Evolutionary conservation across 2,113 vertebrate species (phyloP), one percentile per base, ranked within the genome.

Genomic region (Sinocyclocheilus maitianheensis): DNA sequence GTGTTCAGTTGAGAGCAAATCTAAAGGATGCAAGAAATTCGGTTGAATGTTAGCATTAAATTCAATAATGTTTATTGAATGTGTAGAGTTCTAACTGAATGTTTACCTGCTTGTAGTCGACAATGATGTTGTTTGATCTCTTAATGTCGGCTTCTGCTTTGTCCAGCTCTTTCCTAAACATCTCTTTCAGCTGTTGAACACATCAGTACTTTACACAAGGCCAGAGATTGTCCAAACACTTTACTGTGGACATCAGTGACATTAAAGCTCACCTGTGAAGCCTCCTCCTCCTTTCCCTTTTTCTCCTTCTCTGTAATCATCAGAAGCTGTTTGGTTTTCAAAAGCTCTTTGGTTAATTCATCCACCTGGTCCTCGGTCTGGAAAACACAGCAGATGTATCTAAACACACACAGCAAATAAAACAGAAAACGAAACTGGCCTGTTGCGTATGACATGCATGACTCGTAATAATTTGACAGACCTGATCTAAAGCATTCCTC

Each of bases 1-100:
- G 93, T 93, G 4, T 96, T 97, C 91, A 99, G 90, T 91, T 99
- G 97, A 88, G 96, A 97, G 91, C 97, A 99, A 90, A 99, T 98
- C 97, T 99, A 91, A 90, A 92, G 26, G 22, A 74, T 6, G n/a
- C 24, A 71, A 43, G 2, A 62, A 40, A 74, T 74, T 4, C 6
- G 0, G 12, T 3, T 60, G 43, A 43, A 34, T 0, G 46, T 26
- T 34, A 12, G 1, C 48, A 55, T 30, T 4, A 22, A 55, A 55
- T 77, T 2, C 1, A 77, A 5, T 7, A 10, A 48, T 77, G 14
- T 30, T 77, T 55, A 5, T 60, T 72, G 24, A 55, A 34, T 8
- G 7, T 53, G 5, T 81, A 13, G 10, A 71, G 79, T 10, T 12
- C 0, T 7, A 40, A 24, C 10, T 22, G 2, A 53, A 60, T 10